These are phyloP conservation scores for Brenthis ino DNA, from an alignment of 2,888 invertebrate species.

Conservation along the genomic window DNA sequence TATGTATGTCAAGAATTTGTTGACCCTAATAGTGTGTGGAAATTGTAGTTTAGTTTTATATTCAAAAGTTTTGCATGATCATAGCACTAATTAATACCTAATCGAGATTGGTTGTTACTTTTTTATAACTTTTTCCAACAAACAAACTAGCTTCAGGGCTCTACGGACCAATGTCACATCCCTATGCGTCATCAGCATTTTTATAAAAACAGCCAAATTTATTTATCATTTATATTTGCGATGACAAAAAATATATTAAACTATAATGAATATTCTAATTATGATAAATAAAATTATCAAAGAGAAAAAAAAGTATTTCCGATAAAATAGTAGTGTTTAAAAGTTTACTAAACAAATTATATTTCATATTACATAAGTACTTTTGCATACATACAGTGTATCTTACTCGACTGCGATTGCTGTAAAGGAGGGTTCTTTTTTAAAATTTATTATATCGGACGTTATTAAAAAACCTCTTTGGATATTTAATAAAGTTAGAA, in stretches of 20 bases:
- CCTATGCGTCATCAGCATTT: conserved; percentile 20
- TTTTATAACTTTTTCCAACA: conserved; percentile 40
- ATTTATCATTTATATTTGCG: conserved; percentile 6
- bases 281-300: not conserved
- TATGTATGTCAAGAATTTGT: not conserved
- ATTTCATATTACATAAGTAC: conserved; percentile 11
- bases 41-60: conserved; percentile 64
- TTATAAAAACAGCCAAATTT: conserved; percentile 19
- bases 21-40: conserved; percentile 37
- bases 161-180: conserved; percentile 31
- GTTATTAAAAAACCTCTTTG: conserved; percentile 2
- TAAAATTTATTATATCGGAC: not conserved
- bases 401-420: conserved; percentile 2
- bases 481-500: not conserved
- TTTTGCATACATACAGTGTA: not conserved
- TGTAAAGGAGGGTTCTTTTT: not conserved
- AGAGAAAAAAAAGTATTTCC: conserved; percentile 4
- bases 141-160: conserved; percentile 26
- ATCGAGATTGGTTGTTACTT: conserved; percentile 44
- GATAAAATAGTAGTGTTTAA: not conserved
- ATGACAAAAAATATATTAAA: conserved; percentile 4
- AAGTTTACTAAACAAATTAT: not conserved
- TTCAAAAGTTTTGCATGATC: conserved; percentile 57
- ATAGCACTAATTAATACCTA: conserved; percentile 40
- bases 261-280: conserved; percentile 2